Evolutionary conservation across 2,797 vertebrate species (phyloP).

Genomic region (Vespertilio murinus): DNA sequence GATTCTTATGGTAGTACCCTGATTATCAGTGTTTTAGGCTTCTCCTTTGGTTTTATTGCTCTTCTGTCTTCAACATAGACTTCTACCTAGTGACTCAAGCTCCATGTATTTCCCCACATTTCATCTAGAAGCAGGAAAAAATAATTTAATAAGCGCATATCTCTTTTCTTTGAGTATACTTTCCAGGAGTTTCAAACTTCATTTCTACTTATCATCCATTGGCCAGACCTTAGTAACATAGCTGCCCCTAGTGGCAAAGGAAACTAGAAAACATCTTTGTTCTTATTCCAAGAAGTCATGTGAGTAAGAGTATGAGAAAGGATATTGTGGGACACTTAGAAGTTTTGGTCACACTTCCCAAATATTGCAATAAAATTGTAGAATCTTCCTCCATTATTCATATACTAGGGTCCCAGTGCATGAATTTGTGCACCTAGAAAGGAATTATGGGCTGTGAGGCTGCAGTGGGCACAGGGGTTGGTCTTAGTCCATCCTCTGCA

Average conservation of each 20-base stretch:
- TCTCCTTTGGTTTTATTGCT: background rate
- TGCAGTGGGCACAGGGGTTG: no score
- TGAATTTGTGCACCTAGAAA: no score
- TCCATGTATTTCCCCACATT: background rate
- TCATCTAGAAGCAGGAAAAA: background rate
- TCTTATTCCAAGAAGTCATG: background rate
- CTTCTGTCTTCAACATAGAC: background rate
- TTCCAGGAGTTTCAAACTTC: background rate
- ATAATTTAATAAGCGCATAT: background rate
- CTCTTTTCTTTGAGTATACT: background rate
- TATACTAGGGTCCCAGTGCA: no score
- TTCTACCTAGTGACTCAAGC: background rate
- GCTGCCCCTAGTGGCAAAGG: background rate
- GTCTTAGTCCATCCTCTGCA: no score
- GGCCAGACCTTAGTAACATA: background rate
- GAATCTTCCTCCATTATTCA: background rate
- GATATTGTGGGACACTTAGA: background rate
- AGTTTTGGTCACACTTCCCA: background rate
- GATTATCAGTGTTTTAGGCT: background rate
- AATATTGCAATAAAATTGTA: background rate
- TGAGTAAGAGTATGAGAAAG: background rate
- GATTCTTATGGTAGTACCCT: rapidly evolving
- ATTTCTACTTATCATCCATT: background rate
- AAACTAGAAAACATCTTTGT: background rate
- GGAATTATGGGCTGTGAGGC: no score